Percentiles rank a stretch among this genome's conserved stretches.
These are phyloP conservation scores for Oryzias curvinotus DNA, from an alignment of 2,113 vertebrate species.

Conservation along the genomic window DNA sequence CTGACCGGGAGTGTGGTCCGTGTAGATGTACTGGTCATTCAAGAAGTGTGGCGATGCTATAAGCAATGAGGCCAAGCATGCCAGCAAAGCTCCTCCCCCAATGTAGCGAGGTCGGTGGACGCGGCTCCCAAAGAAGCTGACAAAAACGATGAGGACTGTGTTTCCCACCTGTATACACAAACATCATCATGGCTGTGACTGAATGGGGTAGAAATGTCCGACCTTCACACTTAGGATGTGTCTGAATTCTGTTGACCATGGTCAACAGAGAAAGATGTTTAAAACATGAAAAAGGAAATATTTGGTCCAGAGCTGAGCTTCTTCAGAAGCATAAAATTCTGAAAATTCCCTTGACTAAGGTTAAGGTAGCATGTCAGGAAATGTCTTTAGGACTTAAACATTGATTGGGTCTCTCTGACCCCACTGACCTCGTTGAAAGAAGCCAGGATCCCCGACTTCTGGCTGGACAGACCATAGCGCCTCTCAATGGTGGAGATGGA, in stretches of 20 bases:
- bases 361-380: neutral
- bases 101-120: slow-evolving; percentile 91
- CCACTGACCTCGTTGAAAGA: slow-evolving; percentile 88
- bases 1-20: slow-evolving; percentile 75
- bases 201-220: too few species aligned
- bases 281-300: too few species aligned
- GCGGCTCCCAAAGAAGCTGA: slow-evolving; percentile 91
- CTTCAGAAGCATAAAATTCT: too few species aligned
- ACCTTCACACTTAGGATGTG: too few species aligned
- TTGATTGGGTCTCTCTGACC: neutral
- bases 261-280: too few species aligned
- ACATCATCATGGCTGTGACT: neutral
- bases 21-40: slow-evolving; percentile 77
- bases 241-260: too few species aligned
- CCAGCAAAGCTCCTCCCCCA: slow-evolving; percentile 84
- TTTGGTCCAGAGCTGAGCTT: too few species aligned
- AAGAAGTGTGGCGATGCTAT: slow-evolving; percentile 90
- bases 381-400: too few species aligned
- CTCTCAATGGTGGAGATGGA: slow-evolving; percentile 93
- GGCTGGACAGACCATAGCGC: slow-evolving; percentile 91
- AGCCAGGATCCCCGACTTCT: slow-evolving; percentile 86
- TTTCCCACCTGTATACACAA: slow-evolving; percentile 85
- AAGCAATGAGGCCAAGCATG: slow-evolving; percentile 82
- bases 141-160: slow-evolving; percentile 87
- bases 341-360: neutral